These are phyloP conservation scores for Saccopteryx leptura DNA, from an alignment of 2,113 vertebrate species.

Conservation along the genomic window DNA sequence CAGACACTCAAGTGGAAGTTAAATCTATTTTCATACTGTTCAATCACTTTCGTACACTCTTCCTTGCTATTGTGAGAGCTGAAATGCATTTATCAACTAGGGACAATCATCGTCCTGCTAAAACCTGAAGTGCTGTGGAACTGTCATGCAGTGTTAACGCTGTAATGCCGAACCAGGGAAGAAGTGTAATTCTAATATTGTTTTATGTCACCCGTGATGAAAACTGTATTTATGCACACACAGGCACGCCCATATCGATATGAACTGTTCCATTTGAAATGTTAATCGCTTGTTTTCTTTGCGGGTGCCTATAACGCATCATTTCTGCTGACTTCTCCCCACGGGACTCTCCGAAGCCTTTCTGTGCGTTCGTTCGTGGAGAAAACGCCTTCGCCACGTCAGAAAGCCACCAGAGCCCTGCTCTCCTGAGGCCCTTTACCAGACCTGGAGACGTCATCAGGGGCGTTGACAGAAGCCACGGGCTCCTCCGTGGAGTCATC, in stretches of 20 bases:
- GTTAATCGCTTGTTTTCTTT: slow-evolving; percentile 65
- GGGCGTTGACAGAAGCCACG: slow-evolving; percentile 70
- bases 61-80: slow-evolving; percentile 10
- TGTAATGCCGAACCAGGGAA: slow-evolving; percentile 81
- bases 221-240: not conserved
- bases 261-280: slow-evolving; percentile 76
- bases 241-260: not conserved
- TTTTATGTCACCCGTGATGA: slow-evolving; percentile 70
- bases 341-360: slow-evolving; percentile 60
- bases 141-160: slow-evolving; percentile 81
- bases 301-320: slow-evolving; percentile 66
- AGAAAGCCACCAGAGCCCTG: slow-evolving; percentile 71
- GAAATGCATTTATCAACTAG: slow-evolving; percentile 68
- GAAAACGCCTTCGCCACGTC: slow-evolving; percentile 80
- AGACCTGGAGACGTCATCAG: slow-evolving; percentile 73
- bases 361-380: slow-evolving; percentile 72
- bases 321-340: slow-evolving; percentile 73
- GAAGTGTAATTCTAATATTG: slow-evolving; percentile 77
- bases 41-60: slow-evolving; percentile 52
- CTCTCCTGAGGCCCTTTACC: slow-evolving; percentile 67
- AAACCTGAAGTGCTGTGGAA: slow-evolving; percentile 72
- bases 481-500: slow-evolving; percentile 67
- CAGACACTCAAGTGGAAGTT: slow-evolving; percentile 60
- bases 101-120: slow-evolving; percentile 62
- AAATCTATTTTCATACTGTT: slow-evolving; percentile 61